Conservation (phyloP, 2,797 vertebrate genomes). For the Hephaestus fuliginosus region DNA sequence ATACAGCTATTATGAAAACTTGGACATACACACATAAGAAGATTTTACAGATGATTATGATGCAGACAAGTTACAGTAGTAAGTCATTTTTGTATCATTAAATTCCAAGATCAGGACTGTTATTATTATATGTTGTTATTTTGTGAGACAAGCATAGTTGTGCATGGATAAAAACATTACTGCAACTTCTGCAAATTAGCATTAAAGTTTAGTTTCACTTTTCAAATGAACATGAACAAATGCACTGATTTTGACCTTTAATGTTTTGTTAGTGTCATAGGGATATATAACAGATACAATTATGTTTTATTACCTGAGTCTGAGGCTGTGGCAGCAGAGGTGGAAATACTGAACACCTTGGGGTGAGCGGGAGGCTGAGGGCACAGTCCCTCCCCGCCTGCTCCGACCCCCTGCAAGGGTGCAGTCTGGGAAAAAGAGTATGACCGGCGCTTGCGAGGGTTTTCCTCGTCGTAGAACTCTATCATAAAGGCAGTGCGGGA, state of each 20-base stretch:
- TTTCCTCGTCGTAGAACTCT: slow-evolving; percentile 95
- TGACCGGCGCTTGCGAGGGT: slow-evolving; percentile 93
- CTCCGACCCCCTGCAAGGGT: slow-evolving; percentile 80
- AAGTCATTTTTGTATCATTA: not conserved
- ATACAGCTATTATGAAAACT: not conserved
- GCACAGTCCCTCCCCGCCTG: slow-evolving; percentile 87
- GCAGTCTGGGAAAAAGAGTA: slow-evolving; percentile 94
- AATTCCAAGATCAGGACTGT: not conserved
- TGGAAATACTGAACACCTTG: slow-evolving; percentile 84
- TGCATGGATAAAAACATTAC: not conserved
- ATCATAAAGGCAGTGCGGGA: slow-evolving; percentile 95
- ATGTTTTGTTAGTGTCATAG: not conserved
- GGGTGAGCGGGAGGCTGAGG: slow-evolving; percentile 89
- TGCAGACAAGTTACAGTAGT: not conserved
- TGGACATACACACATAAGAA: not conserved
- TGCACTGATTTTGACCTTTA: not conserved
- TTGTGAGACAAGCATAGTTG: not conserved
- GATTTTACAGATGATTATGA: not conserved
- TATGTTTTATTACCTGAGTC: slow-evolving; percentile 72
- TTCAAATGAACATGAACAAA: not conserved
- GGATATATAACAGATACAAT: not conserved
- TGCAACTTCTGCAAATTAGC: not conserved
- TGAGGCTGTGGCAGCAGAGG: slow-evolving; percentile 73
- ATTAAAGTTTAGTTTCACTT: not conserved
- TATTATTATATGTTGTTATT: not conserved